These are phyloP conservation scores for Iguana delicatissima DNA, from an alignment of 2,797 vertebrate genomes.

Conservation along the genomic window DNA sequence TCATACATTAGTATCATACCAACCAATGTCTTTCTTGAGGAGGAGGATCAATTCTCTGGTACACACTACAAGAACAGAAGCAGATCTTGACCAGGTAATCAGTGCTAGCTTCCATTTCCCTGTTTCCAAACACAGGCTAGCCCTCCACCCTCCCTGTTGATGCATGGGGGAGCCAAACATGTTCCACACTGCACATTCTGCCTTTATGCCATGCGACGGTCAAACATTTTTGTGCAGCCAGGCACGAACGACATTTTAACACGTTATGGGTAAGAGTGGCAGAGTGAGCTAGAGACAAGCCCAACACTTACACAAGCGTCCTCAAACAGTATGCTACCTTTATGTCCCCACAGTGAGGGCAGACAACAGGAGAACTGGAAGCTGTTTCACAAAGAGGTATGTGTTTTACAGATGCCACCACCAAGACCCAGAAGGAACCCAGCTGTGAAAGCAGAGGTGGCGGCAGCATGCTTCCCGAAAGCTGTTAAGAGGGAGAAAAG, in stretches of 20 bases:
- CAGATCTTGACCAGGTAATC: neutral
- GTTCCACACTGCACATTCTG: neutral
- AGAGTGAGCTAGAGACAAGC: neutral
- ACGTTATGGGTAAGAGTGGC: neutral
- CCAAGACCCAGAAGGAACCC: neutral
- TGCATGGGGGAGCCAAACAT: neutral
- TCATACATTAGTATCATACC: neutral
- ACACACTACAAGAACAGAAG: neutral
- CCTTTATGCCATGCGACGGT: conserved; percentile 30
- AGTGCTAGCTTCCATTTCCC: neutral
- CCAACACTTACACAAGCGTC: neutral
- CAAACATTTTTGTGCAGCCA: conserved; percentile 19
- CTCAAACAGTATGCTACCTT: conserved; percentile 24
- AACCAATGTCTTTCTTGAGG: neutral
- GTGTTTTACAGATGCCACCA: neutral
- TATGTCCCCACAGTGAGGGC: neutral
- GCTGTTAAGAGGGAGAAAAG: neutral
- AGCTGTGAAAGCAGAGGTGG: neutral
- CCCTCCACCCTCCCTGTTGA: neutral
- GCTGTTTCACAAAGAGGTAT: neutral
- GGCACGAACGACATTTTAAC: conserved; percentile 20
- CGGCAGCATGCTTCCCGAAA: neutral
- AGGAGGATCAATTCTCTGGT: neutral
- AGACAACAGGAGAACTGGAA: neutral
- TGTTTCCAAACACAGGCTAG: neutral